Base-by-base conservation (phyloP, 2,888 invertebrate species). In the Xylota sylvarum region DNA sequence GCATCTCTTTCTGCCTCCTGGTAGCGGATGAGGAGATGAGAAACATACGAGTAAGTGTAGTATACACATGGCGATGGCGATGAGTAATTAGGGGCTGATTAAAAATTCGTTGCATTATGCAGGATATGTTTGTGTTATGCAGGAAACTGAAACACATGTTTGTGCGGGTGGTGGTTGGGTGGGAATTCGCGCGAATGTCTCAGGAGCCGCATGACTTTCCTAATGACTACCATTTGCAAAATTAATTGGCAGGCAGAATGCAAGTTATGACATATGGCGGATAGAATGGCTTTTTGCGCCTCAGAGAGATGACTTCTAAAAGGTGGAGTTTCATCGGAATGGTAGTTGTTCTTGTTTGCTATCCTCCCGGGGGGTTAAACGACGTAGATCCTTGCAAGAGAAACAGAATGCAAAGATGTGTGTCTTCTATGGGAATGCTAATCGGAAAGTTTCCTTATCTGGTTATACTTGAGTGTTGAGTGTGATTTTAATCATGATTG, bases 41-140 rank as follows among this genome's bases (percentile, higher is more conserved):
- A 17, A 37, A 35, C 12, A n/a, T 37, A 23, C 23, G 23, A 23
- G 23, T 23, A 37, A 50, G 58, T 65, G 23, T 46, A 40, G 32
- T 46, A 37, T 37, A 62, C 40, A 55, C 12, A 77, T 37, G 55
- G 48, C 65, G 72, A 52, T 27, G 32, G 52, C 23, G 50, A 72
- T 70, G 84, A 76, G 80, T 80, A 85, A 85, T 85, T 80, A 85
- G 84, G 74, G 58, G 10, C 84, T 85, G 80, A 80, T 85, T 85
- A 80, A 76, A 67, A 80, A 85, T 85, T 85, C 80, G 69, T 56
- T 70, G 64, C 64, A 76, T 65, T 78, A 70, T 69, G 58, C 60
- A 56, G 64, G 32, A 80, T 40, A 40, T 46, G 62, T n/a, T 7
- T 30, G 46, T 67, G 40, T 40, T 30, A 48, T 65, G 50, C 67